phyloP scores from a whole-genome alignment of 2,113 vertebrate genomes.

The Erythrocercus mccallii region DNA sequence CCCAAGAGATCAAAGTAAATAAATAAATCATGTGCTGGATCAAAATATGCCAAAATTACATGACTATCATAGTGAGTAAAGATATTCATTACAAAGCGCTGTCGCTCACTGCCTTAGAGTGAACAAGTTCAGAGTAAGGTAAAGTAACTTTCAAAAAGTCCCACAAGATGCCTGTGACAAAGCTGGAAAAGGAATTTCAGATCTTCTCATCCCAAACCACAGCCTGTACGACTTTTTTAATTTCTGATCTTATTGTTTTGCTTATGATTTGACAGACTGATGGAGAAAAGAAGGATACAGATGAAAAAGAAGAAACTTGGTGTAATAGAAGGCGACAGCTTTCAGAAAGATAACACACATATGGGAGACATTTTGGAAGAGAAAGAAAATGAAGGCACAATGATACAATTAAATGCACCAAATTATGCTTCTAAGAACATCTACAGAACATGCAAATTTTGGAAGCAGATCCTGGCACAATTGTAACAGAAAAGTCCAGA shows the following conservation, averaged over 20 bases:
- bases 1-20: not conserved
- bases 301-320: not conserved
- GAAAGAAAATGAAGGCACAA: not conserved
- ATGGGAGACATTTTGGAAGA: not conserved
- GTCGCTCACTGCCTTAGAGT: not conserved
- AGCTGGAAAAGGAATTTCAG: conserved; percentile 2
- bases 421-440: not conserved
- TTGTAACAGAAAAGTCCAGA: not conserved
- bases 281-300: not conserved
- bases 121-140: not conserved
- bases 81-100: not conserved
- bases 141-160: not conserved
- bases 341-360: not conserved
- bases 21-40: not conserved
- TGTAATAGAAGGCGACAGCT: not conserved
- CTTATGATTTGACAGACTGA: not conserved
- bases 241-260: not conserved
- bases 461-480: not conserved
- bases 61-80: not conserved
- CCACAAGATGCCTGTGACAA: not conserved
- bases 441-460: not conserved
- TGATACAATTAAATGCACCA: not conserved
- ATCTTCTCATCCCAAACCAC: not conserved
- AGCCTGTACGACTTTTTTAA: not conserved
- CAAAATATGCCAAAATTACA: not conserved